These are phyloP conservation scores for Diogma glabrata DNA, from an alignment of 2,888 invertebrate species.

Conservation along the genomic window DNA sequence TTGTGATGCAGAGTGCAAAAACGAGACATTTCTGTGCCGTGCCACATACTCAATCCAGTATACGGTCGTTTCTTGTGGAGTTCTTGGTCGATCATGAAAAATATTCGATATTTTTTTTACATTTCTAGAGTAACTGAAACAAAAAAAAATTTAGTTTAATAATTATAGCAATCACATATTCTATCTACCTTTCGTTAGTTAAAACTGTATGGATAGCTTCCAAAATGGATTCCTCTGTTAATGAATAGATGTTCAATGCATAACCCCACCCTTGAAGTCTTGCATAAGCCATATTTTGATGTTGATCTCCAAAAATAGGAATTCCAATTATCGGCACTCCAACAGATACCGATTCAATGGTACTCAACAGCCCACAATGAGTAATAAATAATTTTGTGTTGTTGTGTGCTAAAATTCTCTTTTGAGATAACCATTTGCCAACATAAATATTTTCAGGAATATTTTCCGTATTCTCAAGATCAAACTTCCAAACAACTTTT, in stretches of 20 bases:
- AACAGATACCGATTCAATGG: constrained; percentile 37
- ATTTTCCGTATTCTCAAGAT: constrained; percentile 23
- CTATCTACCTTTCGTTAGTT: too few relatives aligned
- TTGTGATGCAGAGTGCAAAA: constrained; percentile 36
- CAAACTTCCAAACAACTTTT: constrained; percentile 14
- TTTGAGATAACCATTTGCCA: constrained; percentile 38
- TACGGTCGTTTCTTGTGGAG: constrained; percentile 37
- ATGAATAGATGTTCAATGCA: constrained; percentile 26
- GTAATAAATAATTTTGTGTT: constrained; percentile 38
- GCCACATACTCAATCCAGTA: constrained; percentile 41
- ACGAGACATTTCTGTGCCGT: constrained; percentile 36
- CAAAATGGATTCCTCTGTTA: too few relatives aligned
- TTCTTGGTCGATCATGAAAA: constrained; percentile 38
- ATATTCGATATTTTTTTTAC: constrained; percentile 33
- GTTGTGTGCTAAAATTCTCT: constrained; percentile 37
- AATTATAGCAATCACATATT: too few relatives aligned
- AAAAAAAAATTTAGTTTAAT: too few relatives aligned
- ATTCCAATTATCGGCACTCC: constrained; percentile 42
- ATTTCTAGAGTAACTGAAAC: too few relatives aligned
- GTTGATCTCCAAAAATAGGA: constrained; percentile 42
- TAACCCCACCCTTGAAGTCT: constrained; percentile 34
- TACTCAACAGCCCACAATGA: constrained; percentile 39
- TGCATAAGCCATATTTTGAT: constrained; percentile 37
- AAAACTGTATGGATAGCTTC: too few relatives aligned
- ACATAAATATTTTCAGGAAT: constrained; percentile 32